Conservation (phyloP, 2,888 invertebrate species). For the Ophion slaviceki region DNA sequence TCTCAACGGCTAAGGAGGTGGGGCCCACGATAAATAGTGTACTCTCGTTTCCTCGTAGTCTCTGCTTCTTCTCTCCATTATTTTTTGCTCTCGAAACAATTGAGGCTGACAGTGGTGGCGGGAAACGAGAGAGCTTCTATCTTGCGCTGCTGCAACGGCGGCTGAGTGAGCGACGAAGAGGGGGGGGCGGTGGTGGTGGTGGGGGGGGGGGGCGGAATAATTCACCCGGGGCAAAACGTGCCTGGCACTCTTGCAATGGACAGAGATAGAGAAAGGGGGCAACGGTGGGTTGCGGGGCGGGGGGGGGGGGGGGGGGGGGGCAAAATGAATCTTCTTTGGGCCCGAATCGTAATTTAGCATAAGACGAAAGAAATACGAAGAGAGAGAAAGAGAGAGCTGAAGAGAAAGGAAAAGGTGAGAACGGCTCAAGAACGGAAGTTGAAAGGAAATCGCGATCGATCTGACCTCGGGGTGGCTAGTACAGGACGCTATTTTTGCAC, state of each 20-base stretch:
- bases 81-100: slow-evolving; percentile 48
- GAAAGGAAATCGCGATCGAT: slow-evolving; percentile 77
- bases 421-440: slow-evolving; percentile 72
- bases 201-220: slow-evolving; percentile 42
- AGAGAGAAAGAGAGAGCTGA: neutral
- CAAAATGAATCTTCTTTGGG: slow-evolving; percentile 17
- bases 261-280: slow-evolving; percentile 10
- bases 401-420: slow-evolving; percentile 65
- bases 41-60: slow-evolving; percentile 32
- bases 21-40: slow-evolving; percentile 32
- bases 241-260: slow-evolving; percentile 10
- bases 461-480: slow-evolving; percentile 48
- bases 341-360: slow-evolving; percentile 52
- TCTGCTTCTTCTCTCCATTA: slow-evolving; percentile 27
- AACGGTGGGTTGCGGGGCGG: neutral
- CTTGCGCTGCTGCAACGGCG: neutral
- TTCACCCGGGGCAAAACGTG: slow-evolving; percentile 51
- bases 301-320: too few species aligned
- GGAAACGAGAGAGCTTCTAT: slow-evolving; percentile 24
- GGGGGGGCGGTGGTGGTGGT: neutral
- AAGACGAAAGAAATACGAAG: slow-evolving; percentile 45
- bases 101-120: slow-evolving; percentile 32
- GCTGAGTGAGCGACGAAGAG: neutral
- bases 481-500: slow-evolving; percentile 35
- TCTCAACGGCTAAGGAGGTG: neutral